phyloP scores from a whole-genome alignment of 2,113 vertebrate genomes.

The Blennius ocellaris region DNA sequence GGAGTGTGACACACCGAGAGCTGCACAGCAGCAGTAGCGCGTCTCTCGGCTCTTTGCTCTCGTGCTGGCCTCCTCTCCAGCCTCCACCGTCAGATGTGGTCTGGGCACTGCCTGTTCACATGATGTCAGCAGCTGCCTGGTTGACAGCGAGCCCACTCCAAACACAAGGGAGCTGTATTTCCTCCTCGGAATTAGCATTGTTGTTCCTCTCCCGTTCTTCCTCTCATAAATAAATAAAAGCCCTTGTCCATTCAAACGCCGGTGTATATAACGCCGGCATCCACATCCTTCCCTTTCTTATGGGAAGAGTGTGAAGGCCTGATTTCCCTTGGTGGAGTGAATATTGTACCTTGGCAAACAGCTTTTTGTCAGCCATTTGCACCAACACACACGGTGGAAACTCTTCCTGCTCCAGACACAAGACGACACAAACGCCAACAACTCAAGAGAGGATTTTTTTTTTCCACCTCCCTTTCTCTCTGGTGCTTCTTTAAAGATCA shows the following conservation, averaged over 20 bases:
- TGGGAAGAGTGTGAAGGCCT: slow-evolving; percentile 48
- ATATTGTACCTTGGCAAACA: slow-evolving; percentile 21
- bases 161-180: slow-evolving; percentile 70
- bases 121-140: slow-evolving; percentile 68
- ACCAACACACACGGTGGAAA: slow-evolving; percentile 3
- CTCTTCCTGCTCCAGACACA: slow-evolving; percentile 7
- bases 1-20: neutral
- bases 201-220: slow-evolving; percentile 46
- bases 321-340: slow-evolving; percentile 54
- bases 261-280: slow-evolving; percentile 34
- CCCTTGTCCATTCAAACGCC: slow-evolving; percentile 26
- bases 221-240: slow-evolving; percentile 75
- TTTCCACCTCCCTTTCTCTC: neutral
- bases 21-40: neutral
- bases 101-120: slow-evolving; percentile 61
- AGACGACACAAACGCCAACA: neutral
- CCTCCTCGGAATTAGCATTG: slow-evolving; percentile 55
- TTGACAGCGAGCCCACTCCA: slow-evolving; percentile 58
- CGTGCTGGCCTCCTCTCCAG: slow-evolving; percentile 36
- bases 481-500: neutral
- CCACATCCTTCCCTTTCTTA: slow-evolving; percentile 65
- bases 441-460: too few species aligned
- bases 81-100: slow-evolving; percentile 24
- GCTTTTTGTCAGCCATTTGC: slow-evolving; percentile 17
- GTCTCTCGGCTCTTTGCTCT: slow-evolving; percentile 37